phyloP scores from a whole-genome alignment of 2,797 vertebrate genomes.

The Catostomus latipinnis region DNA sequence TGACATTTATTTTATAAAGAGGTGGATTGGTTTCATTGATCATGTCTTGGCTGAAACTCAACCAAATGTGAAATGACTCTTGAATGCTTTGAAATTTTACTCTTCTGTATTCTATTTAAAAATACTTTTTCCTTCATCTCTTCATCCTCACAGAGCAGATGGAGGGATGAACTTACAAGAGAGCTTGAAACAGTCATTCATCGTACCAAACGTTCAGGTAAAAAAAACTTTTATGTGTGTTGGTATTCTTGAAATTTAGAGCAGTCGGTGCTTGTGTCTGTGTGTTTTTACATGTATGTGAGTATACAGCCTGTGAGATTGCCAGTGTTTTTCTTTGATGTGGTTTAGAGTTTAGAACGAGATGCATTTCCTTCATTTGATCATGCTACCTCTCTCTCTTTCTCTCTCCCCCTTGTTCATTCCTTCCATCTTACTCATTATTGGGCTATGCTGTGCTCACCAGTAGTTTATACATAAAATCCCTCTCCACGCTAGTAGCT shows the following conservation, averaged over 20 bases:
- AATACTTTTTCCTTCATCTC: constrained; percentile 22
- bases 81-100: constrained; percentile 13
- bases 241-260: constrained; percentile 17
- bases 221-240: constrained; percentile 10
- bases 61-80: constrained; percentile 29
- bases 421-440: constrained; percentile 52
- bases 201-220: constrained; percentile 78
- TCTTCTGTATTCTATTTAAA: constrained; percentile 14
- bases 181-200: constrained; percentile 73
- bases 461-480: constrained; percentile 40
- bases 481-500: constrained; percentile 38
- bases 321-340: constrained; percentile 53
- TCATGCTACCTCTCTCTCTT: constrained; percentile 29
- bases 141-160: constrained; percentile 71
- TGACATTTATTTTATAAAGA: constrained; percentile 30
- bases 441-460: constrained; percentile 10
- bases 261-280: constrained; percentile 14
- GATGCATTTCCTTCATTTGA: constrained; percentile 52
- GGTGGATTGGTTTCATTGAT: constrained; percentile 27
- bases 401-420: constrained; percentile 30
- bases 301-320: constrained; percentile 45
- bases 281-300: constrained; percentile 20
- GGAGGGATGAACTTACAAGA: constrained; percentile 74
- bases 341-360: constrained; percentile 54
- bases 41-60: constrained; percentile 29